phyloP scores from a whole-genome alignment of 2,113 vertebrate genomes.

The Bostrychus sinensis region DNA sequence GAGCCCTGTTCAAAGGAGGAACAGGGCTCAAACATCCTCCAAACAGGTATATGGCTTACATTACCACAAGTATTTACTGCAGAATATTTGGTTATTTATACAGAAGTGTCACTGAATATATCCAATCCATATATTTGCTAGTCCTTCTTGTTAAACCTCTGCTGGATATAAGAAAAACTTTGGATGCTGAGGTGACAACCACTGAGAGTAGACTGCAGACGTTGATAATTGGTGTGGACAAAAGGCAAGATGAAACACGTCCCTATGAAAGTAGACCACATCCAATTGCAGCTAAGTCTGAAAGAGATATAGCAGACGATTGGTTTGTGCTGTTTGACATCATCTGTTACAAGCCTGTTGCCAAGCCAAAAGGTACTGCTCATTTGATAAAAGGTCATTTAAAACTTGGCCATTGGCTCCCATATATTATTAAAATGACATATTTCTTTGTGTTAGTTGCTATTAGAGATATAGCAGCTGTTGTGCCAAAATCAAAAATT shows the following conservation, averaged over 20 bases:
- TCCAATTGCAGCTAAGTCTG: conserved; percentile 7
- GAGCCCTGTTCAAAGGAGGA: conserved; percentile 24
- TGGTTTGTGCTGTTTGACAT: conserved; percentile 56
- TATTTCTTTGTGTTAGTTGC: conserved; percentile 42
- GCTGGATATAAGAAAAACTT: conserved; percentile 31
- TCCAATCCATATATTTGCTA: conserved; percentile 43
- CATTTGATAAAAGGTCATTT: neutral
- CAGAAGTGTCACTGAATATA: neutral
- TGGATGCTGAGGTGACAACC: conserved; percentile 40
- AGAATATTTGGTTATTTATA: neutral
- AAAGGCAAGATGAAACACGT: conserved; percentile 36
- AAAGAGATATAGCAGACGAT: conserved; percentile 49
- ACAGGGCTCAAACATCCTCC: conserved; percentile 15
- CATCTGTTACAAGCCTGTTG: conserved; percentile 29
- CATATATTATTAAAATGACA: neutral
- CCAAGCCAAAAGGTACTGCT: conserved; percentile 54
- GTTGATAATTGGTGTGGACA: conserved; percentile 52
- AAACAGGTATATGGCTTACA: conserved; percentile 52
- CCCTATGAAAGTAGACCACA: conserved; percentile 36
- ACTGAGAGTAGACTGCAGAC: conserved; percentile 40
- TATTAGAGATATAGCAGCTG: conserved; percentile 4
- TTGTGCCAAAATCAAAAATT: conserved; percentile 25
- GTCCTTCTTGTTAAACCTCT: conserved; percentile 26
- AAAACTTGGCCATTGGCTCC: neutral
- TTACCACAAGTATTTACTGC: neutral